A percentile compares a stretch with the other conserved stretches of the same genome.
These are phyloP conservation scores for Scomber colias DNA, from an alignment of 2,113 vertebrate species.

Conservation along the genomic window DNA sequence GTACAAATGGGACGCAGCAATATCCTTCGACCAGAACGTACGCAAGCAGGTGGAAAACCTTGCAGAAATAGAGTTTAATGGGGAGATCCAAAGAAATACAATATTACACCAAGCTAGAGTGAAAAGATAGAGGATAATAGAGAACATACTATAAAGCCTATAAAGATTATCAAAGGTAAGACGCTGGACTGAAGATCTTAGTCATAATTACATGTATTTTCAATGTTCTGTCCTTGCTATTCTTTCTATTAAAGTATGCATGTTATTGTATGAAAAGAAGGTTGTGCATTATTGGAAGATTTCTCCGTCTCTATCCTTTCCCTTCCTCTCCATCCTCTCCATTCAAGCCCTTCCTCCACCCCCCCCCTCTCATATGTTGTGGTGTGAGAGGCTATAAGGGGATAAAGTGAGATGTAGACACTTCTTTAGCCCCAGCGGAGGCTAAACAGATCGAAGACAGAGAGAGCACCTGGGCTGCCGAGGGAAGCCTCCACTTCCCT, in stretches of 20 bases:
- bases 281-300: neutral
- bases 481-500: conserved; percentile 23
- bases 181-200: neutral
- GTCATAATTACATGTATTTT: no score
- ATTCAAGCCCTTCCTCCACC: conserved; percentile 7
- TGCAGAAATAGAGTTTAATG: conserved; percentile 10
- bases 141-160: neutral
- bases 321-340: conserved; percentile 7
- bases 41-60: conserved; percentile 24
- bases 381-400: conserved; percentile 61
- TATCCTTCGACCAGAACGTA: neutral
- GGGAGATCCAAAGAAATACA: neutral
- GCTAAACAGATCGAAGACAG: conserved; percentile 75
- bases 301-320: neutral
- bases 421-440: conserved; percentile 67
- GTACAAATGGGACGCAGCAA: neutral
- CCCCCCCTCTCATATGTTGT: conserved; percentile 43
- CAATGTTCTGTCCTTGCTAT: no score
- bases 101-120: conserved; percentile 9
- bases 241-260: neutral
- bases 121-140: neutral
- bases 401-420: conserved; percentile 70
- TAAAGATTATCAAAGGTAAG: conserved; percentile 7
- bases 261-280: neutral
- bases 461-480: conserved; percentile 61